These are phyloP conservation scores for Formicarius rufipectus DNA, from an alignment of 2,113 vertebrate genomes.

Conservation along the genomic window DNA sequence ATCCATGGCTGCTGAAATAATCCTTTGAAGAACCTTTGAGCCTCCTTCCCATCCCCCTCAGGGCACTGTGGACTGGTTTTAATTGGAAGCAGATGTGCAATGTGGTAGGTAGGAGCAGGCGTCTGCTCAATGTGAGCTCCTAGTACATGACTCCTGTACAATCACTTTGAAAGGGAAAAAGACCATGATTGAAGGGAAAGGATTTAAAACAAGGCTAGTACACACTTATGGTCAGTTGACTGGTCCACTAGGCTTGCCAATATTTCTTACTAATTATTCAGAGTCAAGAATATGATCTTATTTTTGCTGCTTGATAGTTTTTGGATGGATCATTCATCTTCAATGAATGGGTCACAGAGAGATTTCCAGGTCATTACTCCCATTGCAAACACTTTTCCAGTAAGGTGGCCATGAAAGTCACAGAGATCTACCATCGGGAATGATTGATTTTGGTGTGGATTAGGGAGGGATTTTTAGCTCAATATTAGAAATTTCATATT, in stretches of 20 bases:
- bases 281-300: neutral
- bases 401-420: neutral
- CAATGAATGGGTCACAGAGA: neutral
- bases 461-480: neutral
- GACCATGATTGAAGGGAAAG: neutral
- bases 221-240: neutral
- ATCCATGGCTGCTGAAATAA: conserved; percentile 7
- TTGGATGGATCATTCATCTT: neutral
- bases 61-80: conserved; percentile 13
- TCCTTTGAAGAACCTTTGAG: neutral
- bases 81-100: conserved; percentile 53
- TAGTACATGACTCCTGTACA: neutral
- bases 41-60: neutral
- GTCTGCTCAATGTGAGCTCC: neutral
- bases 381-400: neutral
- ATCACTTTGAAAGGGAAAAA: neutral
- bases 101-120: conserved; percentile 26
- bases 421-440: neutral
- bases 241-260: neutral
- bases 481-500: neutral
- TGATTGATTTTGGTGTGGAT: neutral
- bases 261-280: neutral
- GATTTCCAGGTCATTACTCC: neutral
- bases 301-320: neutral
- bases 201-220: neutral